Percentiles rank a stretch among this genome's conserved stretches.
These are phyloP conservation scores for Matsumyia berberina DNA, from an alignment of 2,888 invertebrate genomes.

Conservation along the genomic window DNA sequence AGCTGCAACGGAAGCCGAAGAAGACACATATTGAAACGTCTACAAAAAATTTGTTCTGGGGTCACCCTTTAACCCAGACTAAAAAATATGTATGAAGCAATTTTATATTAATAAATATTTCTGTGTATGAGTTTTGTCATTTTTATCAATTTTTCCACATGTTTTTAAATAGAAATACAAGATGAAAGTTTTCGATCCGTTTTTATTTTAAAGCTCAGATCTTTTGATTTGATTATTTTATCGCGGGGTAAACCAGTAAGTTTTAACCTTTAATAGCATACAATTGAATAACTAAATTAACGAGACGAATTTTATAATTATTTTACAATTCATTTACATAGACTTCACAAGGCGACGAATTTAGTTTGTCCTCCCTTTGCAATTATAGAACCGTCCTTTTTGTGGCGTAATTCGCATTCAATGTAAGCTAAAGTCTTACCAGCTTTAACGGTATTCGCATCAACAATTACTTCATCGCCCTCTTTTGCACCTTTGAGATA, in stretches of 20 bases:
- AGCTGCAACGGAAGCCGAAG: background rate
- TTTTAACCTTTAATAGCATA: too few species aligned
- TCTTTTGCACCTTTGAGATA: constrained; percentile 90
- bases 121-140: background rate
- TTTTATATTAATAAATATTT: background rate
- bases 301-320: background rate
- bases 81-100: background rate
- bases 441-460: constrained; percentile 90
- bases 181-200: background rate
- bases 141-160: background rate
- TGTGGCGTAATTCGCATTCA: constrained; percentile 91
- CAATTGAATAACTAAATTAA: background rate
- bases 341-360: constrained; percentile 82
- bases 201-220: background rate
- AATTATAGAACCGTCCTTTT: constrained; percentile 89
- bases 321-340: background rate
- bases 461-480: constrained; percentile 92
- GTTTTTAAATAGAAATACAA: too few species aligned
- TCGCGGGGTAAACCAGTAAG: background rate
- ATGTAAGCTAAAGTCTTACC: constrained; percentile 93
- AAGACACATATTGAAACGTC: background rate
- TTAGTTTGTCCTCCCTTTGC: constrained; percentile 95
- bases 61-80: background rate
- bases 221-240: background rate
- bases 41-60: background rate